Percentiles rank a stretch among this genome's conserved stretches.
Evolutionary conservation across 2,888 invertebrate genomes (phyloP).

Genomic region (Pyrrhia umbra): DNA sequence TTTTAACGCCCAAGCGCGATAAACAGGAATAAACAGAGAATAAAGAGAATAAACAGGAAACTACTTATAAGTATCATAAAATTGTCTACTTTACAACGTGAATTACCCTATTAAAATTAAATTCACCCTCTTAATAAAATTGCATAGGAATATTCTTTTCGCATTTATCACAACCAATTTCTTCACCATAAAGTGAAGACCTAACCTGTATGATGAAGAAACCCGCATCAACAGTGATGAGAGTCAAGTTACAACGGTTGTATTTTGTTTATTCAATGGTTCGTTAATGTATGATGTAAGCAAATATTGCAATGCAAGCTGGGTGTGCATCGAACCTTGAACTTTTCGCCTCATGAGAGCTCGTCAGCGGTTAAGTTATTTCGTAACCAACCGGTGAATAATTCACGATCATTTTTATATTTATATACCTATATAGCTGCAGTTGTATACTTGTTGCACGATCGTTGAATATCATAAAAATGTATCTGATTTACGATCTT

Average conservation of each 20-base stretch:
- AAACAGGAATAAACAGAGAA: too few species aligned
- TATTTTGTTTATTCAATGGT: slow-evolving; percentile 51
- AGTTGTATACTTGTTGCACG: slow-evolving; percentile 52
- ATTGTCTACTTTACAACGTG: slow-evolving; percentile 70
- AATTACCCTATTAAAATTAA: slow-evolving; percentile 69
- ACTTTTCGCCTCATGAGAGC: slow-evolving; percentile 74
- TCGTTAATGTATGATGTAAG: slow-evolving; percentile 46
- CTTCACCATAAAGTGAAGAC: too few species aligned
- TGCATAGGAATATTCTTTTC: slow-evolving; percentile 49
- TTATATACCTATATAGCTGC: too few species aligned
- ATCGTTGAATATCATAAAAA: slow-evolving; percentile 38
- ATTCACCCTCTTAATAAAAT: slow-evolving; percentile 71
- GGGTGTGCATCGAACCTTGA: slow-evolving; percentile 72
- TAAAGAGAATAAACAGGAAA: too few species aligned
- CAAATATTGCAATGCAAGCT: slow-evolving; percentile 32
- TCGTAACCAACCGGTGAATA: slow-evolving; percentile 63
- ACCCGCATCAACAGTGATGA: slow-evolving; percentile 12
- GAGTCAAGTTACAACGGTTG: slow-evolving; percentile 35
- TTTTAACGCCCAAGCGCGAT: too few species aligned
- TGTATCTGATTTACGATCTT: slow-evolving; percentile 34
- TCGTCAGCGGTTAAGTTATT: slow-evolving; percentile 66
- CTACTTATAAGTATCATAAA: slow-evolving; percentile 74
- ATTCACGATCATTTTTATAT: slow-evolving; percentile 43
- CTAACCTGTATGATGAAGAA: too few species aligned
- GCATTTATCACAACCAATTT: too few species aligned